Evolutionary conservation across 2,888 invertebrate species (phyloP).

Genomic region (Euspilapteryx auroguttella): DNA sequence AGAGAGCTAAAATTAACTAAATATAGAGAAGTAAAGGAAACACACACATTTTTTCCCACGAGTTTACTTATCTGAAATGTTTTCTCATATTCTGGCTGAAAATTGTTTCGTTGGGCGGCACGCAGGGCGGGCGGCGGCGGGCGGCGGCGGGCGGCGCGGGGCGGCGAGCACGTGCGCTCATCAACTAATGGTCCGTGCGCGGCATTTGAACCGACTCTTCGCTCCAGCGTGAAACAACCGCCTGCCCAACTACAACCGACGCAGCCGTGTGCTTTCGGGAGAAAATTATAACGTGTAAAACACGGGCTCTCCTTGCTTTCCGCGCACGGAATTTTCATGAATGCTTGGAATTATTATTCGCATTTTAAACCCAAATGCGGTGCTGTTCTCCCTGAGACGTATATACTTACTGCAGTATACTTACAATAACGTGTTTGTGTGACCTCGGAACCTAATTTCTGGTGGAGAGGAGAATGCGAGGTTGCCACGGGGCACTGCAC

Average conservation of each 20-base stretch:
- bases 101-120: conserved; percentile 29
- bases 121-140: conserved; percentile 16
- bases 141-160: conserved; percentile 25
- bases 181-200: conserved; percentile 63
- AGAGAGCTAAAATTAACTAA: too few relatives aligned
- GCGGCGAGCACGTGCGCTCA: conserved; percentile 49
- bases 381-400: conserved; percentile 52
- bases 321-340: conserved; percentile 56
- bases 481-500: too few relatives aligned
- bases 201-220: conserved; percentile 53
- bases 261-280: conserved; percentile 45
- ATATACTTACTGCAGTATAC: conserved; percentile 57
- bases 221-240: conserved; percentile 38
- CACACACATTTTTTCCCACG: conserved; percentile 42
- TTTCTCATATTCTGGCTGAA: conserved; percentile 53
- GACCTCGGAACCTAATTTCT: conserved; percentile 49
- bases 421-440: conserved; percentile 60
- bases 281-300: conserved; percentile 61
- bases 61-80: conserved; percentile 48
- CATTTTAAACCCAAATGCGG: conserved; percentile 58
- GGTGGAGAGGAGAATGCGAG: too few relatives aligned
- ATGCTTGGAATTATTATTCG: conserved; percentile 57
- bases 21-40: too few relatives aligned
- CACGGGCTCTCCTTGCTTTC: conserved; percentile 54
- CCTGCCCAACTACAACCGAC: conserved; percentile 18